These are phyloP conservation scores for Neelides sp. DNA, from an alignment of 1,140 invertebrate genomes.

Conservation along the genomic window DNA sequence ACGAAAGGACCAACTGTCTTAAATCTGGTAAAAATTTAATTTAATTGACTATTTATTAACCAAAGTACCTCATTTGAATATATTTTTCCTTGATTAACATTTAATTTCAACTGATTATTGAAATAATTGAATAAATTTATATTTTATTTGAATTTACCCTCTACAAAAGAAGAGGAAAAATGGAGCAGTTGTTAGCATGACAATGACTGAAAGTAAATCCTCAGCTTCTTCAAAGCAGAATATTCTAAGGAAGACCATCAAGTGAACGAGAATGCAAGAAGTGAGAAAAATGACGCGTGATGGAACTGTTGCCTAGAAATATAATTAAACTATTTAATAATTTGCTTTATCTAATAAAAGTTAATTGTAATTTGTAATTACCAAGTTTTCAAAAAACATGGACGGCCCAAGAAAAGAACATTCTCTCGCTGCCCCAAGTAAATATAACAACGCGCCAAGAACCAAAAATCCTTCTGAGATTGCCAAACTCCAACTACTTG, in stretches of 20 bases:
- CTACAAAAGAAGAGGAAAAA: constrained; percentile 96
- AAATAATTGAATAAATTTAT: neutral
- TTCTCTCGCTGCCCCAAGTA: constrained; percentile 65
- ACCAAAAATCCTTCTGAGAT: constrained; percentile 59
- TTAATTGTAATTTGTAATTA: constrained; percentile 37
- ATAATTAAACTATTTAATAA: too few species aligned
- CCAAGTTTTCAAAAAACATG: constrained; percentile 84
- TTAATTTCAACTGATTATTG: neutral
- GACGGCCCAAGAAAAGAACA: constrained; percentile 67
- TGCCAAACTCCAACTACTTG: too few species aligned
- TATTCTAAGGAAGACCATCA: constrained; percentile 68
- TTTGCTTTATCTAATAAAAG: constrained; percentile 12
- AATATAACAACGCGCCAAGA: constrained; percentile 62
- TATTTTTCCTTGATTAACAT: constrained; percentile 1
- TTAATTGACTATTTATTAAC: neutral
- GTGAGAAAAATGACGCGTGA: constrained; percentile 85
- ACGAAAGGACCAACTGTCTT: constrained; percentile 97
- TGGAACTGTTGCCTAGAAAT: constrained; percentile 63
- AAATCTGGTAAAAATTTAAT: constrained; percentile 45
- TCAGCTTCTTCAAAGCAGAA: constrained; percentile 72
- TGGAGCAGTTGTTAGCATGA: constrained; percentile 68
- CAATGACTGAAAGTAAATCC: constrained; percentile 53
- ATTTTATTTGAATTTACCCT: constrained; percentile 43
- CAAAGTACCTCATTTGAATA: too few species aligned
- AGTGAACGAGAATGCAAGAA: constrained; percentile 72